These are phyloP conservation scores for Bos indicus DNA, from an alignment of 2,113 vertebrate species.

Conservation along the genomic window DNA sequence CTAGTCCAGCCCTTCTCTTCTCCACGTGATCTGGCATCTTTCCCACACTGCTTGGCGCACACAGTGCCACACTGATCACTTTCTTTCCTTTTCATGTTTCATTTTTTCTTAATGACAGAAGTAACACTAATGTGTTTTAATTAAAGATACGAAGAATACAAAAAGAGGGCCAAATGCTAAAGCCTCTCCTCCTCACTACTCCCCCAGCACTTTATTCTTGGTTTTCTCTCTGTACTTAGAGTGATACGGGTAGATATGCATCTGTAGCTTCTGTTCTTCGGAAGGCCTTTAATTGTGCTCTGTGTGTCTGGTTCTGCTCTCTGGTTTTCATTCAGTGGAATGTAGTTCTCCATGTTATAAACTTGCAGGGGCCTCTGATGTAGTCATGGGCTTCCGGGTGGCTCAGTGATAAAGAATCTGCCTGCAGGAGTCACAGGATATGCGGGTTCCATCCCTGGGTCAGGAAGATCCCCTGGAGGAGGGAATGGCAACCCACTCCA, in stretches of 20 bases:
- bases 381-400: not conserved
- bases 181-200: not conserved
- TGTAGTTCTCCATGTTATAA: not conserved
- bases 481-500: not conserved
- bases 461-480: not conserved
- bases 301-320: not conserved
- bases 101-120: not conserved
- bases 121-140: not conserved
- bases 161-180: not conserved
- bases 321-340: not conserved
- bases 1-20: not conserved
- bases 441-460: not conserved
- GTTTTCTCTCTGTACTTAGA: fast-evolving
- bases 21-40: not conserved
- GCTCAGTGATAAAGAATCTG: not conserved
- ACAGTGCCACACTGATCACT: fast-evolving
- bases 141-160: not conserved
- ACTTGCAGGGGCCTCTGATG: not conserved
- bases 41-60: not conserved
- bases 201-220: not conserved
- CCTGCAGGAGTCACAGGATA: not conserved
- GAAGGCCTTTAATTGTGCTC: not conserved
- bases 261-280: not conserved
- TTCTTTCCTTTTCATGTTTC: not conserved
- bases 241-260: fast-evolving